phyloP scores from a whole-genome alignment of 2,113 vertebrate species.

The Mobula hypostoma region DNA sequence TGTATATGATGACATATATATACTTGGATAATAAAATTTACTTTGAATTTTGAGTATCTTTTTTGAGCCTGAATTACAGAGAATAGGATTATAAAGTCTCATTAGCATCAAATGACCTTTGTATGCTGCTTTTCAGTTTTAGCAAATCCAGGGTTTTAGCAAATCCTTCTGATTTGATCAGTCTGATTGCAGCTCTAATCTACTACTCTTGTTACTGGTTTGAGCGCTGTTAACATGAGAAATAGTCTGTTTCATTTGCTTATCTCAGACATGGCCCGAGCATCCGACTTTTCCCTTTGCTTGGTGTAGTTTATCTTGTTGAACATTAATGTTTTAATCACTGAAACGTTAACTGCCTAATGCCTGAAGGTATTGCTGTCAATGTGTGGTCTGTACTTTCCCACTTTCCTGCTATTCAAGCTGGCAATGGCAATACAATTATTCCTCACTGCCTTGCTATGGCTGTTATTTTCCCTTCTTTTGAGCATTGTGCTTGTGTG shows the following conservation, averaged over 20 bases:
- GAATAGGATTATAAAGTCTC: not conserved
- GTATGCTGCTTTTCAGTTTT: not conserved
- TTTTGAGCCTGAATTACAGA: not conserved
- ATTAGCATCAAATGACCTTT: not conserved
- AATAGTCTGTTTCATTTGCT: not conserved
- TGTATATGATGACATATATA: no score
- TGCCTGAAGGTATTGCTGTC: no score
- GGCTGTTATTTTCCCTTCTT: no score
- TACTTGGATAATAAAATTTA: no score
- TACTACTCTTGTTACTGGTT: not conserved
- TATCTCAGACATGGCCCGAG: not conserved
- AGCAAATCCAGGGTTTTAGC: not conserved
- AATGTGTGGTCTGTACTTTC: no score
- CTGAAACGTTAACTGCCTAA: no score
- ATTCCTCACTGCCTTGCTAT: no score
- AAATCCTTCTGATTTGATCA: not conserved
- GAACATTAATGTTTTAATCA: no score
- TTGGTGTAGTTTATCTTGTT: not conserved
- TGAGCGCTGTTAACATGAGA: not conserved
- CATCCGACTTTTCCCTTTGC: not conserved
- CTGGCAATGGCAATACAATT: no score
- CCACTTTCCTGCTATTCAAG: no score
- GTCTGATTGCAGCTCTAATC: not conserved
- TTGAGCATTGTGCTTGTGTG: no score
- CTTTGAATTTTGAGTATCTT: not conserved